Evolutionary conservation across 2,113 vertebrate genomes (phyloP).

Genomic region (Hemichromis elongatus): DNA sequence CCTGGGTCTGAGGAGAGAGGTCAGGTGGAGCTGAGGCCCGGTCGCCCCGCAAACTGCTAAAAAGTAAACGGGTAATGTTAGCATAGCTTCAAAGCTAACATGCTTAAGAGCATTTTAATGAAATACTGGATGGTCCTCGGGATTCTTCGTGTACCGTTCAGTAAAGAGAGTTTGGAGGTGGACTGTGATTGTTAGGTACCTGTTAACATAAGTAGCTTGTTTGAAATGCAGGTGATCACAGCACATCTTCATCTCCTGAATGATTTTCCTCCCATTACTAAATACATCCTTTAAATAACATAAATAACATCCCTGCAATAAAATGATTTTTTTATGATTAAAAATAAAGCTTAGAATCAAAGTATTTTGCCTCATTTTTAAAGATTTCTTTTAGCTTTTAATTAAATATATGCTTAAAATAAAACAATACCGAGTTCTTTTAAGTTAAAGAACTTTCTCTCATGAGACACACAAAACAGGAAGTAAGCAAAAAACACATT

Average conservation of each 20-base stretch:
- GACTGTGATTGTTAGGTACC: background rate
- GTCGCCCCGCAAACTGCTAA: background rate
- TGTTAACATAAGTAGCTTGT: background rate
- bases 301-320: background rate
- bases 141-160: rapidly evolving
- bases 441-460: background rate
- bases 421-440: rapidly evolving
- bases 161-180: background rate
- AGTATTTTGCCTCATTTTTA: too few relatives aligned
- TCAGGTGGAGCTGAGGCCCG: background rate
- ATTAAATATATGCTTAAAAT: background rate
- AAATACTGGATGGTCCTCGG: background rate
- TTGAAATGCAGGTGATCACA: background rate
- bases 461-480: background rate
- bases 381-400: background rate
- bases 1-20: background rate
- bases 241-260: background rate
- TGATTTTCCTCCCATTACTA: background rate
- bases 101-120: rapidly evolving
- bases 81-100: too few relatives aligned
- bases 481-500: background rate
- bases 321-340: background rate
- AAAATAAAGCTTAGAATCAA: background rate
- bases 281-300: background rate
- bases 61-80: rapidly evolving